A percentile compares a stretch with the other conserved stretches of the same genome.
These are phyloP conservation scores for Colius striatus DNA, from an alignment of 2,113 vertebrate species.

Conservation along the genomic window DNA sequence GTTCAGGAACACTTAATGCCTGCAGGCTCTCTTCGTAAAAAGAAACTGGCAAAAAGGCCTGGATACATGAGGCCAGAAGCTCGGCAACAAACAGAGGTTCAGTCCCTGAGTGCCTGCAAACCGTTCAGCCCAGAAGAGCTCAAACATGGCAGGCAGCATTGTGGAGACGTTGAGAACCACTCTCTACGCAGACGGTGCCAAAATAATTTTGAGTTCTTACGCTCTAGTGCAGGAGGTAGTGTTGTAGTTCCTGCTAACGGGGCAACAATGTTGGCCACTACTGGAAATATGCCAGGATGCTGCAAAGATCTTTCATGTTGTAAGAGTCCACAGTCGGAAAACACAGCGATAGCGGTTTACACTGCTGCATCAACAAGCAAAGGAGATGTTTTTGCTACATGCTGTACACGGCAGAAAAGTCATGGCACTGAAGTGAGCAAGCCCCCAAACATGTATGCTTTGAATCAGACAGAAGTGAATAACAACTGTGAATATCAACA, in stretches of 20 bases:
- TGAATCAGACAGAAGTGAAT: slow-evolving; percentile 17
- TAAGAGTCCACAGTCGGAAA: not conserved
- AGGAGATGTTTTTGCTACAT: not conserved
- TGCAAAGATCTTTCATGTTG: not conserved
- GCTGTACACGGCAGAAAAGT: not conserved
- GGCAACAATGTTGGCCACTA: accelerated
- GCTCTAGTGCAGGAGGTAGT: not conserved
- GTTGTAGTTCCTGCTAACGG: not conserved
- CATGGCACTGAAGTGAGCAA: not conserved
- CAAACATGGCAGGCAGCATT: not conserved
- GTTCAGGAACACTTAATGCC: slow-evolving; percentile 33
- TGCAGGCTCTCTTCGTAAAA: slow-evolving; percentile 47
- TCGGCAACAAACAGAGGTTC: slow-evolving; percentile 17
- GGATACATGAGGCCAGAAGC: slow-evolving; percentile 82
- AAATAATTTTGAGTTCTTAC: not conserved
- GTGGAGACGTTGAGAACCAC: not conserved
- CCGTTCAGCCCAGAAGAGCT: not conserved
- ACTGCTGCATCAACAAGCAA: not conserved
- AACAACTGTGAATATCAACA: not conserved
- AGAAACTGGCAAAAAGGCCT: slow-evolving; percentile 78
- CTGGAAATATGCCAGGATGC: not conserved
- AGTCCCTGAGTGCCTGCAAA: not conserved
- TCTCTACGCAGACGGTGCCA: not conserved
- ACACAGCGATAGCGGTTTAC: not conserved
- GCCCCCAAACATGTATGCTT: not conserved